Evolutionary conservation across 2,113 vertebrate species (phyloP).

Genomic region (Stigmatopora nigra): DNA sequence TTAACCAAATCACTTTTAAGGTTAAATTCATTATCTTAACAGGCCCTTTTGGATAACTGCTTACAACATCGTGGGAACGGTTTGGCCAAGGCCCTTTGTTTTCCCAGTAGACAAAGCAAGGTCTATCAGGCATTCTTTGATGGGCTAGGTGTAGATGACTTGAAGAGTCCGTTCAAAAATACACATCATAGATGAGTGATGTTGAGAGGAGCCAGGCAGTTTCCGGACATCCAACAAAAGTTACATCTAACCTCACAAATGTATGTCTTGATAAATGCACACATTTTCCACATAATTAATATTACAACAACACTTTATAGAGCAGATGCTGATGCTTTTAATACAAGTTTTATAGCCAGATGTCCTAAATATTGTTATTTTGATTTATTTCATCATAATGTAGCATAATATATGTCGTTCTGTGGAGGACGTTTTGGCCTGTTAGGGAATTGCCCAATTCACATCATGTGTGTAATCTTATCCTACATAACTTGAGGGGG

Average conservation of each 20-base stretch:
- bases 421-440: not conserved
- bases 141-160: not conserved
- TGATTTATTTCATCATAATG: not conserved
- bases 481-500: conserved; percentile 14
- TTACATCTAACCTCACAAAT: not conserved
- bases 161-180: not conserved
- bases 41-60: no score
- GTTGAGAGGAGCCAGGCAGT: not conserved
- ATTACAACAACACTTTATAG: not conserved
- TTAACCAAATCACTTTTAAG: no score
- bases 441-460: conserved; percentile 14
- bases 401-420: not conserved
- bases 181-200: not conserved
- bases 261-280: not conserved
- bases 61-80: not conserved
- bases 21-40: not conserved
- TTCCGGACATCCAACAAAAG: not conserved
- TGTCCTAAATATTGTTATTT: not conserved
- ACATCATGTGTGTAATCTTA: conserved; percentile 20
- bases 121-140: not conserved
- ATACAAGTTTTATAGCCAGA: not conserved
- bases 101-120: not conserved
- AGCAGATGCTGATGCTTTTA: not conserved
- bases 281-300: not conserved
- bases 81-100: no score